Evolutionary conservation across 2,113 vertebrate genomes (phyloP), one percentile per base, ranked within the genome.

Genomic region (Corythornis cristatus): DNA sequence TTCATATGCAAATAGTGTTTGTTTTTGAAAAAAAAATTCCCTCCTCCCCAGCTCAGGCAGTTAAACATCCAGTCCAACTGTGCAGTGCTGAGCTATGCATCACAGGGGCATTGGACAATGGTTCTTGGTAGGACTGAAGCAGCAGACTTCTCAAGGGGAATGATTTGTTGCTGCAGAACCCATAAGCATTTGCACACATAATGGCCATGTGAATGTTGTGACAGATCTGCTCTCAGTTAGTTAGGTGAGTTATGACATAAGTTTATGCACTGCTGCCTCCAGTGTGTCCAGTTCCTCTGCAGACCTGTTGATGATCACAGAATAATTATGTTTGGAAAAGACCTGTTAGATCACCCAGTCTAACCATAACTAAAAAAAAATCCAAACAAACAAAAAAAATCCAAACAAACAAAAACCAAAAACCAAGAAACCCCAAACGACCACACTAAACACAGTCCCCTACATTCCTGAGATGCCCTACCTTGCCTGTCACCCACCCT

Each of bases 1-100:
- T 88, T 91, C 68, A 26, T 6, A 5, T 67, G 54, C 18, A 16
- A 4, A 43, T n/a, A 9, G 42, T 51, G n/a, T 31, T 76, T 25
- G 7, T 9, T 70, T 84, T 66, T 66, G 51, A 54, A 46, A 73
- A 43, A 43, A 33, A 10, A 11, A 6, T 40, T 13, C 1, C 12
- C 10, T 19, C 2, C 12, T 8, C 26, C 22, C 2, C 0, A 0
- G 6, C 37, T 81, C 7, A 6, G 51, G 16, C 18, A 21, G 1
- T 45, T 66, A 11, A 2, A 42, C 1, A 3, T 62, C 20, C 26
- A 9, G 31, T 26, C 20, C 35, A 58, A 15, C 35, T 53, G 29
- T 28, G 29, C 11, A 17, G 1, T 40, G 23, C 58, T 45, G 37
- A 53, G n/a, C 67, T 64, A 2, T 48, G 54, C 26, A 8, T 86